phyloP scores from a whole-genome alignment of 1,140 invertebrate genomes.

The Plutomurus gul region DNA sequence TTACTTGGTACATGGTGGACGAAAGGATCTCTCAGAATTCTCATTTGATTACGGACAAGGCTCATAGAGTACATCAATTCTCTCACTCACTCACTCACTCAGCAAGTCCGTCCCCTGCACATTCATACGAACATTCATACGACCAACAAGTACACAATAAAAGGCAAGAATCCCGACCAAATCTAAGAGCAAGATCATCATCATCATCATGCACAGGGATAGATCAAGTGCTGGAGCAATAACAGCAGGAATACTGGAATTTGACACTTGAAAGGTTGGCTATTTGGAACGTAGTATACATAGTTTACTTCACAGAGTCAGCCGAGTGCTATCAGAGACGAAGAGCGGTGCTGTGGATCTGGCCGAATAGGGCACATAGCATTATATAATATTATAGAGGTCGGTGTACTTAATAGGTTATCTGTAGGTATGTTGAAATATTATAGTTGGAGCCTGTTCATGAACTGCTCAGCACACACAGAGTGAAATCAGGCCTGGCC shows the following conservation, averaged over 20 bases:
- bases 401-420: too few relatives aligned
- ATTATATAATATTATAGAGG: too few relatives aligned
- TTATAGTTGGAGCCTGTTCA: too few relatives aligned
- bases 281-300: not conserved
- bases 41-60: not conserved
- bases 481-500: too few relatives aligned
- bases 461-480: too few relatives aligned
- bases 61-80: not conserved
- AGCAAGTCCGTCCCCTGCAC: not conserved
- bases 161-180: not conserved
- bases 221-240: not conserved
- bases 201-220: not conserved
- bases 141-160: not conserved
- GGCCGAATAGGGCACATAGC: too few relatives aligned
- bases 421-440: too few relatives aligned
- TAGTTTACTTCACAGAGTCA: not conserved
- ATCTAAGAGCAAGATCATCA: not conserved
- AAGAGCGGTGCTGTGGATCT: too few relatives aligned
- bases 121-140: not conserved
- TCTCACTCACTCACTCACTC: not conserved
- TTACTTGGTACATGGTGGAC: too few relatives aligned
- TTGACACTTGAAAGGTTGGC: not conserved
- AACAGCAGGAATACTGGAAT: not conserved
- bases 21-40: not conserved
- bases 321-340: too few relatives aligned